These are phyloP conservation scores for Acholoe squamosa DNA, from an alignment of 2,888 invertebrate species.

Conservation along the genomic window DNA sequence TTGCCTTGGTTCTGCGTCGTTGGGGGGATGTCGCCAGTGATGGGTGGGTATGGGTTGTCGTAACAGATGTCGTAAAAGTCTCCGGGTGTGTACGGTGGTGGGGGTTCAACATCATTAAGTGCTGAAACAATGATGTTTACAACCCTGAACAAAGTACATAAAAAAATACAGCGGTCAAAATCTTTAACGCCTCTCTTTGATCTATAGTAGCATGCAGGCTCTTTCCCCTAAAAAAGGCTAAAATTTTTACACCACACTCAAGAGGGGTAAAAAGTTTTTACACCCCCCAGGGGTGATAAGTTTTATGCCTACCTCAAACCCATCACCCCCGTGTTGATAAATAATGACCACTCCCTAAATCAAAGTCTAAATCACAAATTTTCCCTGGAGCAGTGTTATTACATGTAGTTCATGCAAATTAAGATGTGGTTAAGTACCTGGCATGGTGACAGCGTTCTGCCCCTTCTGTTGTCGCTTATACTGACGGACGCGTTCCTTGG, in stretches of 20 bases:
- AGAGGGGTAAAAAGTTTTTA: no score
- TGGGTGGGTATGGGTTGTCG: slow-evolving; percentile 62
- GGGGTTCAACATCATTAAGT: slow-evolving; percentile 72
- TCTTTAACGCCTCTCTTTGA: no score
- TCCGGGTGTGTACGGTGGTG: slow-evolving; percentile 77
- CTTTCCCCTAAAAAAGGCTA: no score
- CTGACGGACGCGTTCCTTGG: slow-evolving; percentile 80
- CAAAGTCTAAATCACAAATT: no score
- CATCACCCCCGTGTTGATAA: no score
- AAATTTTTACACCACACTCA: no score
- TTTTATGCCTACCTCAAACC: no score
- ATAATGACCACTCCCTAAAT: no score
- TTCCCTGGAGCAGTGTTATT: no score
- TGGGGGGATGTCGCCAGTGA: slow-evolving; percentile 62
- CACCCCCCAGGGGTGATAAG: no score
- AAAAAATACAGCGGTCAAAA: no score
- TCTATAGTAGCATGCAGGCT: no score
- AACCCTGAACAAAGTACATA: neutral
- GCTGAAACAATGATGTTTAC: neutral
- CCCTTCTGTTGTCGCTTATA: slow-evolving; percentile 72
- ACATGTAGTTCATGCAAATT: neutral
- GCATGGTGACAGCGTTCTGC: slow-evolving; percentile 50
- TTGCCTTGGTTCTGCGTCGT: slow-evolving; percentile 58
- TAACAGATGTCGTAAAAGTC: slow-evolving; percentile 66
- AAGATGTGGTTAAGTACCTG: neutral